A percentile compares a stretch with the other conserved stretches of the same genome.
Evolutionary conservation across 23 tunicate genomes (phyloP).

Genomic region (Oikopleura dioica): DNA sequence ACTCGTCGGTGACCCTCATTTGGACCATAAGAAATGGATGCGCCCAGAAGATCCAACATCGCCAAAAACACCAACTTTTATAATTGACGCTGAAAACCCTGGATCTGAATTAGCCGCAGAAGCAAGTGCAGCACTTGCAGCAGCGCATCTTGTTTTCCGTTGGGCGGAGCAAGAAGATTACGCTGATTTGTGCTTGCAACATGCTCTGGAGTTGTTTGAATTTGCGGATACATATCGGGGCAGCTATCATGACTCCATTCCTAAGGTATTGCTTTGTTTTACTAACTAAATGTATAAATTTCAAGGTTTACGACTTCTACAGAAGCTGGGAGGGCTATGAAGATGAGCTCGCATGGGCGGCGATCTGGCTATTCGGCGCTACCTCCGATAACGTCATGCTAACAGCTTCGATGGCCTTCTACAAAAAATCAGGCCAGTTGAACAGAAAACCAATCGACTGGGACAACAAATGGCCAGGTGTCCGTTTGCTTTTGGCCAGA

Average conservation of each 20-base stretch:
- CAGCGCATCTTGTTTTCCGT: conserved; percentile 43
- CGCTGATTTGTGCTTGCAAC: conserved; percentile 20
- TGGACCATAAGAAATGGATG: conserved; percentile 50
- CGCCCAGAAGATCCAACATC: conserved; percentile 43
- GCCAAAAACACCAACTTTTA: conserved; percentile 27
- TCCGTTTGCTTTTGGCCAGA: conserved; percentile 48
- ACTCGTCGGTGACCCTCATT: not conserved
- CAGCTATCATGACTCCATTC: conserved; percentile 17
- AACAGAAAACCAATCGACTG: conserved; percentile 28
- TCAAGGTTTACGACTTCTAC: conserved; percentile 44
- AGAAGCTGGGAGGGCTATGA: conserved; percentile 39
- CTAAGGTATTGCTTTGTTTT: no score
- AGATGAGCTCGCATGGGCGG: conserved; percentile 40
- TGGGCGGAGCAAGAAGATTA: conserved; percentile 22
- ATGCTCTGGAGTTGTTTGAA: conserved; percentile 22
- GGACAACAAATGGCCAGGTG: conserved; percentile 74
- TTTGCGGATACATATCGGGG: conserved; percentile 26
- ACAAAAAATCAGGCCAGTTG: not conserved
- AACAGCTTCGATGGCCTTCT: conserved; percentile 15
- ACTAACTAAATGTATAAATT: no score
- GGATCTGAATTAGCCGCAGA: conserved; percentile 76
- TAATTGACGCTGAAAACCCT: conserved; percentile 25
- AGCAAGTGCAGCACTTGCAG: conserved; percentile 76
- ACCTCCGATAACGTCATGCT: conserved; percentile 20
- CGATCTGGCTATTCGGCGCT: conserved; percentile 23